A percentile compares a stretch with the other conserved stretches of the same genome.
These are phyloP conservation scores for Mermis nigrescens DNA, from an alignment of 2,888 invertebrate species.

Conservation along the genomic window DNA sequence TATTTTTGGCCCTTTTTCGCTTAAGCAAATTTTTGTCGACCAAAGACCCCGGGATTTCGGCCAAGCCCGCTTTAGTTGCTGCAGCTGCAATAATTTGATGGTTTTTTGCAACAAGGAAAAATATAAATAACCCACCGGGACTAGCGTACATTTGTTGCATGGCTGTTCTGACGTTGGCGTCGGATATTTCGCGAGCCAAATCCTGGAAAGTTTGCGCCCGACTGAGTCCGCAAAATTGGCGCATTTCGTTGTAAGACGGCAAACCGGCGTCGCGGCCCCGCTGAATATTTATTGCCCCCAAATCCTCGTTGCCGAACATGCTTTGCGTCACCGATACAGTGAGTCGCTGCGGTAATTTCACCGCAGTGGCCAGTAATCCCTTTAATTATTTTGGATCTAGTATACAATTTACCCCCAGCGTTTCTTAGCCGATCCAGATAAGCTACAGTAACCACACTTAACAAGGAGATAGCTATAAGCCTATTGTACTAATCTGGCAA, in stretches of 20 bases:
- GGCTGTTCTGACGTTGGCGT: conserved; percentile 43
- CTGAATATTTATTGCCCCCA: conserved; percentile 64
- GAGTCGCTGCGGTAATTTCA: conserved; percentile 47
- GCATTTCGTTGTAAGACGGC: conserved; percentile 60
- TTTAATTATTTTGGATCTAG: too few relatives aligned
- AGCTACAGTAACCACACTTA: too few relatives aligned
- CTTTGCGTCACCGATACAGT: conserved; percentile 84
- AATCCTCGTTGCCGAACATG: conserved; percentile 49
- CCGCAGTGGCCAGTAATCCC: not conserved
- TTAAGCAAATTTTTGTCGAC: too few relatives aligned
- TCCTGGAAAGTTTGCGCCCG: conserved; percentile 38
- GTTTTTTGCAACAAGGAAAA: too few relatives aligned
- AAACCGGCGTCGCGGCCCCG: conserved; percentile 63
- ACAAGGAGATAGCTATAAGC: too few relatives aligned
- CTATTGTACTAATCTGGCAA: too few relatives aligned
- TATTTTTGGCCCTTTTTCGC: too few relatives aligned
- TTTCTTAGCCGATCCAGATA: too few relatives aligned
- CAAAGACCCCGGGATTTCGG: too few relatives aligned
- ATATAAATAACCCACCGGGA: not conserved
- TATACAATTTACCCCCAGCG: too few relatives aligned
- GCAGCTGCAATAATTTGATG: too few relatives aligned
- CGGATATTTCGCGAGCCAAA: conserved; percentile 56
- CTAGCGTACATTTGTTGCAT: not conserved
- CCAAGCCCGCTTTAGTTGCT: too few relatives aligned
- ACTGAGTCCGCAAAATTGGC: conserved; percentile 64